These are phyloP conservation scores for Portevinia maculata DNA, from an alignment of 2,888 invertebrate species.

Conservation along the genomic window DNA sequence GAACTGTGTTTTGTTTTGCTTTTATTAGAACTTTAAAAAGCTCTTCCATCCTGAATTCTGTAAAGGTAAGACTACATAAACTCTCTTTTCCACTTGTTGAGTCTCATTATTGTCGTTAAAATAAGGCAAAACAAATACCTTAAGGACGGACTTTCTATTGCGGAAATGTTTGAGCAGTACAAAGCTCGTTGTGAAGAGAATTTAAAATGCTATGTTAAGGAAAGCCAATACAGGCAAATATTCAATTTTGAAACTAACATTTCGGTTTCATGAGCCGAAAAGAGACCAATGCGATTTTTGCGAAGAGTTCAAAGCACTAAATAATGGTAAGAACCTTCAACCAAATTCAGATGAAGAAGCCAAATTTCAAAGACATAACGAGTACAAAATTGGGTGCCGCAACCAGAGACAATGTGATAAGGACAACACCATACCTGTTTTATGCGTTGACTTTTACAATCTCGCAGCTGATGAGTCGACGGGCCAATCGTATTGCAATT, in stretches of 20 bases:
- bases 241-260: not conserved
- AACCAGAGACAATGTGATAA: slow-evolving; percentile 19
- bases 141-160: no score
- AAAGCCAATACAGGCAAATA: slow-evolving; percentile 18
- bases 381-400: not conserved
- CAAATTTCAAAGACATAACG: slow-evolving; percentile 5
- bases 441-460: no score
- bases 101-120: no score
- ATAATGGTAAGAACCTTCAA: not conserved
- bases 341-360: not conserved
- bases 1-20: no score
- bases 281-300: slow-evolving; percentile 1
- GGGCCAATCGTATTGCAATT: no score
- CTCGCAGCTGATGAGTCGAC: no score
- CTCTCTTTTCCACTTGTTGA: no score
- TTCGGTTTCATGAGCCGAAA: not conserved
- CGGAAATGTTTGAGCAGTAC: no score
- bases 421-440: no score
- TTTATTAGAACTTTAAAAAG: no score
- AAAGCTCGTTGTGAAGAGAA: slow-evolving; percentile 1
- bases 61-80: not conserved
- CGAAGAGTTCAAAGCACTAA: not conserved
- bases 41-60: no score
- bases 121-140: slow-evolving; percentile 16
- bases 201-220: not conserved